phyloP scores from a whole-genome alignment of 2,113 vertebrate genomes.

The Dasyurus viverrinus region DNA sequence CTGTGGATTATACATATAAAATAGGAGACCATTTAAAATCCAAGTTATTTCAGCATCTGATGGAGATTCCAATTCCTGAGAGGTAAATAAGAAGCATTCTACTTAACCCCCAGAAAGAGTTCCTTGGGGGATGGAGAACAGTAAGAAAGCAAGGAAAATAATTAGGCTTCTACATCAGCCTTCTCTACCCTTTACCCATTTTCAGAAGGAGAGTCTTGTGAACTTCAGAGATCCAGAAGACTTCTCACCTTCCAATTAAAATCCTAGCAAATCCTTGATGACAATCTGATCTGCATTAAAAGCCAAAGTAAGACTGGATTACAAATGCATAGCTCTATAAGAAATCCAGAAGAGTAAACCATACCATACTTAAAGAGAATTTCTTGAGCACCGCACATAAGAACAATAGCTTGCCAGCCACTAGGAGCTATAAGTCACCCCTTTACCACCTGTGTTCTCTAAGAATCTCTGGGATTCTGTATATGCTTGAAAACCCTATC shows the following conservation, averaged over 20 bases:
- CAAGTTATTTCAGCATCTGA: neutral
- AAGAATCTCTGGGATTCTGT: neutral
- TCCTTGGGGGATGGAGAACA: neutral
- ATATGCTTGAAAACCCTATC: neutral
- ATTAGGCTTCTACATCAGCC: neutral
- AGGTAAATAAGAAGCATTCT: neutral
- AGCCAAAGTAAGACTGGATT: neutral
- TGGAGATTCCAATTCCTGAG: neutral
- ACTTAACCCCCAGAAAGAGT: neutral
- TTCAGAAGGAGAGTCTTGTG: neutral
- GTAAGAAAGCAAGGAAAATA: neutral
- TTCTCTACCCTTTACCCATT: neutral
- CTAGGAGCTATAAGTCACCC: neutral
- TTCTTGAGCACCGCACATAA: no score
- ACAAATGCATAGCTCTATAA: neutral
- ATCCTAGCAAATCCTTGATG: neutral
- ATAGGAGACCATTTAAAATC: neutral
- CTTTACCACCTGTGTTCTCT: neutral
- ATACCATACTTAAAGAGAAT: neutral
- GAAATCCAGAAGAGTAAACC: neutral
- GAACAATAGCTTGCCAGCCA: neutral
- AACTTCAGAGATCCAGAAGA: neutral
- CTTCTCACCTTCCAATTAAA: neutral
- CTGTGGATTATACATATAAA: neutral
- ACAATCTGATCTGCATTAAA: neutral